Evolutionary conservation across 2,797 vertebrate genomes (phyloP), one percentile per base, ranked within the genome.

Genomic region (Craterocephalus amniculus): DNA sequence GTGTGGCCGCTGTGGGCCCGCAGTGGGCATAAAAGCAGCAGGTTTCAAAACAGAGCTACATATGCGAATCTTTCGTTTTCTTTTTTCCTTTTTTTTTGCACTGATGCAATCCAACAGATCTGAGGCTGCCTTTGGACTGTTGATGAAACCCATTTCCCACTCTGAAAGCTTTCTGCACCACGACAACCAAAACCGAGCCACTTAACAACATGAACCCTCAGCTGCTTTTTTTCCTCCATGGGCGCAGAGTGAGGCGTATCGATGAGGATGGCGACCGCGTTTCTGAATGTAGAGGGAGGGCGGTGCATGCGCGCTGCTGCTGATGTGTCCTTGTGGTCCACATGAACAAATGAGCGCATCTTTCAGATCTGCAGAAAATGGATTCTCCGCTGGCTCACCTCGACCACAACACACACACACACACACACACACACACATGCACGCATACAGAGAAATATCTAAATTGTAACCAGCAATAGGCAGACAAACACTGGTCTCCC

Each of bases 391-490:
- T 88, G 81, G 83, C 78, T 88, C 78, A 76, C 70, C 18, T 61
- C 51, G 70, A 72, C 70, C 61, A 74, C 72, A 69, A 72, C 69
- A 64, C 55, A 68, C 63, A 64, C 36, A 66, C 62, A 60, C 55
- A 56, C 29, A 79, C 51, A 48, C 48, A 76, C 59, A 60, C 29
- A 72, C 67, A 69, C 2, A 63, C 31, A 32, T 59, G 70, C 67
- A 74, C 34, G 64, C 2, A 63, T n/a, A n/a, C 26, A 70, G 32
- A 80, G 18, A 24, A 66, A 92, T 87, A 90, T 92, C 85, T 87
- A 90, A 93, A 94, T 92, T 93, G 90, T 93, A 93, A 93, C 91
- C 89, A 91, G 91, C 91, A 93, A 91, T 89, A 92, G 86, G 60
- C 85, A 82, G 86, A 32, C 66, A 56, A 76, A 78, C 87, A 84